Evolutionary conservation across 2,888 invertebrate species (phyloP).

Genomic region (Drosophila prostipennis): DNA sequence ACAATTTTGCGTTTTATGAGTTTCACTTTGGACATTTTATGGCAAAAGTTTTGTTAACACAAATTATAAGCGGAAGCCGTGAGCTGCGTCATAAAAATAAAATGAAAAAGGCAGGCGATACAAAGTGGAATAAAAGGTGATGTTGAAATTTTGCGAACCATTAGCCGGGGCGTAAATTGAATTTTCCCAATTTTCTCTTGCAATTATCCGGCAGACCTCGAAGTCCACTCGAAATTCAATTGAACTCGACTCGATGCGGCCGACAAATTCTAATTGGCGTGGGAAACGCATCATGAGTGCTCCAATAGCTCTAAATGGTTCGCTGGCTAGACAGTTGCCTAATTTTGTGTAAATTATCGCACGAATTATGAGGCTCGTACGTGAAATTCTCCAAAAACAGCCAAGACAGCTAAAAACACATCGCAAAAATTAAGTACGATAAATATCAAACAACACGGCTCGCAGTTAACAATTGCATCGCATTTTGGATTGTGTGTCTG

Average conservation of each 20-base stretch:
- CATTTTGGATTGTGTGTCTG: conserved; percentile 19
- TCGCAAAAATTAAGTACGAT: conserved; percentile 62
- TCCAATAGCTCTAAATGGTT: conserved; percentile 64
- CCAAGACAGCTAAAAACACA: conserved; percentile 43
- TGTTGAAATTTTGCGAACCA: conserved; percentile 46
- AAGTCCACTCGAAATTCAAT: conserved; percentile 17
- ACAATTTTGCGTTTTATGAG: conserved; percentile 57
- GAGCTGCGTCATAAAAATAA: conserved; percentile 25
- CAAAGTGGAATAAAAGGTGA: conserved; percentile 27
- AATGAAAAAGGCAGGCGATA: conserved; percentile 11
- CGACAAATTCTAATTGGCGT: conserved; percentile 73
- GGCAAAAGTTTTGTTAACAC: conserved; percentile 65
- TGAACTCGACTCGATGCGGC: conserved; percentile 27
- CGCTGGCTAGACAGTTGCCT: conserved; percentile 78
- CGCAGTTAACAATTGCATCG: conserved; percentile 44
- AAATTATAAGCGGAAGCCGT: conserved; percentile 49
- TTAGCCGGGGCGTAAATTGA: conserved; percentile 65
- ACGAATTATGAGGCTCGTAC: conserved; percentile 78
- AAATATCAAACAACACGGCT: conserved; percentile 64
- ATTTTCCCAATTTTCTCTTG: conserved; percentile 42
- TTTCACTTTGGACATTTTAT: conserved; percentile 62
- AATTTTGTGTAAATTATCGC: conserved; percentile 80
- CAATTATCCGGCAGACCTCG: conserved; percentile 15
- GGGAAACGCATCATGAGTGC: conserved; percentile 59
- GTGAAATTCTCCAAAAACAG: conserved; percentile 75